Base-by-base conservation (phyloP, 2,797 vertebrate genomes). In the Rhinogobio ventralis region DNA sequence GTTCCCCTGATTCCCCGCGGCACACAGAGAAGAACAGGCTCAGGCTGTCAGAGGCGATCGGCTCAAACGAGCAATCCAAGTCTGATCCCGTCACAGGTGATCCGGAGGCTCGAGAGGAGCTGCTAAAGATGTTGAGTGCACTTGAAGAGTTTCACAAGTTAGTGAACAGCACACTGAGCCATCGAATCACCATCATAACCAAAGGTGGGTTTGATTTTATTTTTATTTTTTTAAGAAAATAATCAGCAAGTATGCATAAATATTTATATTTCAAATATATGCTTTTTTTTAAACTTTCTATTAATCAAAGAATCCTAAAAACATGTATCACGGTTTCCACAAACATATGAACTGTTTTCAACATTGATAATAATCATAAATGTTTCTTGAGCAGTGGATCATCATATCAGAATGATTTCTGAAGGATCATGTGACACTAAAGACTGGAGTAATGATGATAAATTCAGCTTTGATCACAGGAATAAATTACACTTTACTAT, bases 41-140 rank as follows among this genome's bases (percentile, higher is more conserved):
- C 55, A 80, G 74, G 64, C 23, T n/a, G 19, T 57, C 83, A 17
- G 72, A 68, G 17, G 20, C 46, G 39, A 83, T 42, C 13, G 39
- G 60, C 57, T 57, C 66, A 64, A 68, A 81, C 42, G 77, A 30
- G 42, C 69, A 55, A 46, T 49, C 62, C 14, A 3, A 17, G 62
- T 19, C 67, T 3, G 67, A 66, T 79, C 36, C 57, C 17, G 51
- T 13, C 53, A 79, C 46, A 1, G 66, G 53, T 0, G 14, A 69
- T 19, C 64, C 85, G 0, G 91, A 86, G 7, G 89, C 88, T 81
- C 86, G 60, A 78, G 89, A 87, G 67, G 93, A 94, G 91, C 91
- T 96, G 71, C 81, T 92, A 82, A 93, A 92, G 89, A 92, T 95
- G 92, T 90, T 95, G 83, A 92, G 90, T 2, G 91, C 90, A 19